Evolutionary conservation across 2,113 vertebrate genomes (phyloP).

Genomic region (Rhabdornis inornatus): DNA sequence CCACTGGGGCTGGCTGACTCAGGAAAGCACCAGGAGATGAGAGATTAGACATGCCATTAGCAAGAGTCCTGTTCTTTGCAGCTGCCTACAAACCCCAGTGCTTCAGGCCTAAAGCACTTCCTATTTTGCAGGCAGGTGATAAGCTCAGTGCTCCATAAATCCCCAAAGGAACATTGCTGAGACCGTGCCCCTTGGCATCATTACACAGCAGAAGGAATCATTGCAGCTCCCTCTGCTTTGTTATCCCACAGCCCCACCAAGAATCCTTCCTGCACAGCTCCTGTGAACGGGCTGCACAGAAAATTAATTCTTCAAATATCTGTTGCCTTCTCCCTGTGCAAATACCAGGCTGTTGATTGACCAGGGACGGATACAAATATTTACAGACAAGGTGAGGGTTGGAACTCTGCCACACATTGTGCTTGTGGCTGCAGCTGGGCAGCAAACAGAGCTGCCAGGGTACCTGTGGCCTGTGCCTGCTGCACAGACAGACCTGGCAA

Average conservation of each 20-base stretch:
- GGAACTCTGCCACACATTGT: not conserved
- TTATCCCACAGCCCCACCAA: not conserved
- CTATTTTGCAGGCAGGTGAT: not conserved
- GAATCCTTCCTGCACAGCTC: not conserved
- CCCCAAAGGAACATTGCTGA: not conserved
- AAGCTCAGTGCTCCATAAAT: not conserved
- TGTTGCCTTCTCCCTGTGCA: conserved; percentile 15
- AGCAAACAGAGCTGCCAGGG: not conserved
- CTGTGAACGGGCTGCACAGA: fast-evolving
- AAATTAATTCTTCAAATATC: not conserved
- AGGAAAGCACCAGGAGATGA: not conserved
- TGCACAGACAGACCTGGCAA: not conserved
- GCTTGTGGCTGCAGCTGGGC: not conserved
- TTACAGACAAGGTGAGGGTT: conserved; percentile 3
- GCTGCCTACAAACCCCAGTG: fast-evolving
- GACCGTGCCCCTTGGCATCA: not conserved
- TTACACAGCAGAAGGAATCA: not conserved
- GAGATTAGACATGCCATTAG: not conserved
- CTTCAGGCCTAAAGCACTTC: not conserved
- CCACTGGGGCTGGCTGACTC: not conserved
- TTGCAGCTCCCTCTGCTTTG: not conserved
- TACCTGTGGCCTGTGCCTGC: not conserved
- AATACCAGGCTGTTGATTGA: conserved; percentile 19
- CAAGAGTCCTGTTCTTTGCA: not conserved
- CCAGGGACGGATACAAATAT: conserved; percentile 43